Evolutionary conservation across 1,140 invertebrate species (phyloP), one percentile per base, ranked within the genome.

Genomic region (Trichogramma pretiosum): DNA sequence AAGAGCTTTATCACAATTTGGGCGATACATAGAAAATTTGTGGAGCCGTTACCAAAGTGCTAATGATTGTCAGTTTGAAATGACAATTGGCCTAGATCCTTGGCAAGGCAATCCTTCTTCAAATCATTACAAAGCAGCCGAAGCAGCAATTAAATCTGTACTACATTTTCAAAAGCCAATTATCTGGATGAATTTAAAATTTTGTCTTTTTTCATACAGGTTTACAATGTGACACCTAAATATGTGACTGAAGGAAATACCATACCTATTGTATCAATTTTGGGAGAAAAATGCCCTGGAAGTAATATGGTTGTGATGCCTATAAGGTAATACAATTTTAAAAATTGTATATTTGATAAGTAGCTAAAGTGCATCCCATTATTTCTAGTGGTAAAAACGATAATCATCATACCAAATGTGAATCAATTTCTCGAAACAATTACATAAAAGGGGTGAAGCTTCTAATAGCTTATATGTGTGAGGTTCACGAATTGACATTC

Each of bases 401-500:
- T 43, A 2, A 24, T 14, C 18, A 36, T 9, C 45, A 45, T 37
- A 19, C 34, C 22, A 46, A 40, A 21, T 5, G 13, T 9, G 57
- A 55, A 47, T 58, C 55, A 13, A 54, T 56, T 37, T 53, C 53
- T 2, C 24, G 48, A 18, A 13, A 18, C 10, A 46, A 41, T 44
- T 56, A 54, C 23, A 40, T 56, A 2, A 43, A 54, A 23, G 48
- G 48, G 3, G 37, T 54, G 16, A 58, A 58, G 49, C 11, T 58
- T n/a, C 9, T 46, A 9, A 54, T 58, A 34, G 45, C 56, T n/a
- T 58, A 58, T 10, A 51, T 58, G 46, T 58, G 54, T 53, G 38
- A 56, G 23, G 24, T 58, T 26, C 30, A 56, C 38, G 56, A 58
- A 51, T 19, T 52, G 35, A 49, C 10, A 22, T 44, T 14, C 10